A percentile compares a stretch with the other conserved stretches of the same genome.
phyloP scores from a whole-genome alignment of 2,888 invertebrate genomes.

The Strigamia maritima region DNA sequence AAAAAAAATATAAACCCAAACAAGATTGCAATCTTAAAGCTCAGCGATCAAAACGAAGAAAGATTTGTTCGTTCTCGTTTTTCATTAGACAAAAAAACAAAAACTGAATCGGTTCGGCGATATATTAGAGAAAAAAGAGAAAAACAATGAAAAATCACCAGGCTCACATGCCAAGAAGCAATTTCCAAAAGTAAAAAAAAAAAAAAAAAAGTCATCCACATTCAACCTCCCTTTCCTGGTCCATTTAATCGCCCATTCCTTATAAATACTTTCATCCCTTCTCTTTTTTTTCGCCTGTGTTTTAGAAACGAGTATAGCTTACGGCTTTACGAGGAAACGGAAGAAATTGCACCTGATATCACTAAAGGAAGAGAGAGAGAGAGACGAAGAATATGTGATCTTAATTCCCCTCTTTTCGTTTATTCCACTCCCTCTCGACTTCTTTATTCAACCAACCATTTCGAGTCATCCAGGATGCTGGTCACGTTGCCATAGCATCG shows the following conservation, averaged over 20 bases:
- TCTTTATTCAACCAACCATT: constrained; percentile 18
- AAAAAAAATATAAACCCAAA: not conserved
- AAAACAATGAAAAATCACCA: constrained; percentile 28
- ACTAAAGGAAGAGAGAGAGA: not conserved
- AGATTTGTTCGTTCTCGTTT: constrained; percentile 17
- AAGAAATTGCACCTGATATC: constrained; percentile 10
- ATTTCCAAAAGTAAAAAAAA: constrained; percentile 15
- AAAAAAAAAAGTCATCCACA: not conserved
- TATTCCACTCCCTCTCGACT: constrained; percentile 1
- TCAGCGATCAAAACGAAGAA: constrained; percentile 3
- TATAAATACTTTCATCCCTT: constrained; percentile 30
- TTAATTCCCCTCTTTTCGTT: constrained; percentile 8
- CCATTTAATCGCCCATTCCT: constrained; percentile 25
- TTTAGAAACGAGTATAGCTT: constrained; percentile 9
- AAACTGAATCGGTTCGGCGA: constrained; percentile 8
- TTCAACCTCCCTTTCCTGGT: not conserved
- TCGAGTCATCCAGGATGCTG: constrained; percentile 16
- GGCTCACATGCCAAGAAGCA: constrained; percentile 34
- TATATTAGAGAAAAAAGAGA: constrained; percentile 25
- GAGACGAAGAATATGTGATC: constrained; percentile 1
- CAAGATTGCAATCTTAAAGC: constrained; percentile 28
- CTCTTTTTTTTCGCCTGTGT: constrained; percentile 1
- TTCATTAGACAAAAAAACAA: constrained; percentile 7
- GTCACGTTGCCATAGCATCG: constrained; percentile 13
- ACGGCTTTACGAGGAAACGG: constrained; percentile 13